A percentile compares a stretch with the other conserved stretches of the same genome.
phyloP scores from a whole-genome alignment of 2,888 invertebrate genomes.

The Marronus borbonicus region DNA sequence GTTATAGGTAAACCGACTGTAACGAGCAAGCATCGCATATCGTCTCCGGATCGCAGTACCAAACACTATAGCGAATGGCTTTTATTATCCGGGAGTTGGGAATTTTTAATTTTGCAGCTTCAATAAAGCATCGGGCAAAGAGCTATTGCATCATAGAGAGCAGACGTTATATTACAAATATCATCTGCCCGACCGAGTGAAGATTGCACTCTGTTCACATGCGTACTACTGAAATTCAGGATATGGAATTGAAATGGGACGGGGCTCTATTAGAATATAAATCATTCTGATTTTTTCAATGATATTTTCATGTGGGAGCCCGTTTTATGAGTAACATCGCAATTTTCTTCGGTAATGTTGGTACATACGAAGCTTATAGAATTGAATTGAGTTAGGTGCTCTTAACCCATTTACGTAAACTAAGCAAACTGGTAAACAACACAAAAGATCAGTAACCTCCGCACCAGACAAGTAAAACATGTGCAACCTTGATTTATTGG shows the following conservation, averaged over 20 bases:
- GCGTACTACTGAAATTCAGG: background rate
- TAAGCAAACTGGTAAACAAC: too few species aligned
- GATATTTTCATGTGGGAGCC: too few species aligned
- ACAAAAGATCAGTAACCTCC: too few species aligned
- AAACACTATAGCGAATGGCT: conserved; percentile 43
- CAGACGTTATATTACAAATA: conserved; percentile 55
- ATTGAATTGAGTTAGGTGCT: too few species aligned
- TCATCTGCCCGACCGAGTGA: background rate
- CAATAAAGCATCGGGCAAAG: conserved; percentile 53
- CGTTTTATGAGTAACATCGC: too few species aligned
- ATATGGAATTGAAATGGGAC: too few species aligned
- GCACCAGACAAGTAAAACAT: too few species aligned
- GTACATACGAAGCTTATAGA: too few species aligned
- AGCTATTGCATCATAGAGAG: background rate
- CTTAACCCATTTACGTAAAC: too few species aligned
- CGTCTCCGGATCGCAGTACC: background rate
- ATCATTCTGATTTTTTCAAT: too few species aligned
- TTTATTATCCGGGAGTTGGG: conserved; percentile 55
- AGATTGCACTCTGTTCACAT: conserved; percentile 35
- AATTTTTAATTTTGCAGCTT: conserved; percentile 60
- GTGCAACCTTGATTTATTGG: too few species aligned
- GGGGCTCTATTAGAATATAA: background rate
- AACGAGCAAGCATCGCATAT: background rate
- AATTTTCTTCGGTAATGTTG: too few species aligned
- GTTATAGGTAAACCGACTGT: background rate